Base-by-base conservation (phyloP, 2,797 vertebrate genomes). In the Gymnothorax javanicus region DNA sequence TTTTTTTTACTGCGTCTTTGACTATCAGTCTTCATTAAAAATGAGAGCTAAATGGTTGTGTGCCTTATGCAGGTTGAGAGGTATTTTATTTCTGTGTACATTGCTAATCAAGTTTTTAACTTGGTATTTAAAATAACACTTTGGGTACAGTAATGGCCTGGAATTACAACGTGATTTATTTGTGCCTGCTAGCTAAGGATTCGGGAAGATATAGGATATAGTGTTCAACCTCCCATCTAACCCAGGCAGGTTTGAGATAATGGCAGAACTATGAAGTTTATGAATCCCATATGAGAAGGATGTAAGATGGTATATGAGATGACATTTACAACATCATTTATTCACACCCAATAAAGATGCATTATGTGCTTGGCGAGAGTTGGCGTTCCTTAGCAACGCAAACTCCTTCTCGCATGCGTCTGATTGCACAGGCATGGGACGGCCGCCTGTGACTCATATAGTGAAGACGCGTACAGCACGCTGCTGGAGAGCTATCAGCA, bases 401-500 rank as follows among this genome's bases (percentile, higher is more conserved):
- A 11, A n/a, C 9, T 25, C 23, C 5, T 77, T 50, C 56, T 20
- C 11, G 17, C 13, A 7, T 56, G 50, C n/a, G 2, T 81, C 23
- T 81, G 12, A 82, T n/a, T 52, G 82, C 17, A n/a, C 84, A 99
- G 98, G 95, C 96, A 97, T 84, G 98, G 98, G 92, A 97, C 96
- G 83, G 94, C 97, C 1, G 97, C 97, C 0, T 97, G 97, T 0
- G 97, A 98, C 93, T 96, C 97, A 62, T 98, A 97, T 91, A 97
- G 95, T 87, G 98, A 98, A 95, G 98, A 98, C 92, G 97, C 96
- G 91, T 99, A 98, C 86, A 96, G 95, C 94, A 96, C 95, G 86
- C 94, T 99, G 93, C 95, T 99, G 88, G 97, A 98, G 94, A 96
- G 96, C 92, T 98, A 97, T 94, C 97, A 97, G 92, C 95, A 94